Base-by-base conservation (phyloP, 2,797 vertebrate species). In the Ficedula albicollis region DNA sequence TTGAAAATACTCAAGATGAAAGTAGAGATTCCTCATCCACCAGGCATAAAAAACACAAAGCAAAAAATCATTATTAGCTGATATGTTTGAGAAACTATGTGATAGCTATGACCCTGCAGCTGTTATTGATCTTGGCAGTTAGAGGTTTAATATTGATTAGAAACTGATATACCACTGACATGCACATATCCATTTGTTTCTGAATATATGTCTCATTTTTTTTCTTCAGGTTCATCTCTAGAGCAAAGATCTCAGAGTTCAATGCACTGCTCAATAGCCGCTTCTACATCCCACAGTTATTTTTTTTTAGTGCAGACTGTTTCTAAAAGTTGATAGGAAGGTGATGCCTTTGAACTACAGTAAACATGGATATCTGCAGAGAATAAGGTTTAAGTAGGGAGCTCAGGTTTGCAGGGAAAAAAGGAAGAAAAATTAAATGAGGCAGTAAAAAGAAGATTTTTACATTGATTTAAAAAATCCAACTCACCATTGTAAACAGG, bases 81-180 rank as follows among this genome's bases (percentile, higher is more conserved):
- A 69, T 96, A 90, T 70, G 82, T 95, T 97, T 94, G 94, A 95
- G 87, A 88, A 96, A 96, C 94, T 95, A 67, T 96, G 89, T 20
- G 36, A 90, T 89, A 92, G 58, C 88, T 93, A 69, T 96, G 96
- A 96, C 92, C 91, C 92, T 94, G 86, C 89, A 96, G 94, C 86
- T 91, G 70, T 92, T 97, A 97, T 96, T 97, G 97, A 96, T 96
- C 87, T 94, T 82, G 90, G 89, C 94, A 97, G 93, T 96, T 96
- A 95, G 86, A 89, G 89, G 90, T 95, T 97, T 97, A 88, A 70
- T 97, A 97, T 94, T 97, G 96, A 97, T 97, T 95, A 93, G 96
- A 95, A 97, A 96, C 93, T 95, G 96, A 97, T 96, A 96, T 94
- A 95, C 76, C 67, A 93, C 94, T 96, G 94, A 82, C 89, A 84